These are phyloP conservation scores for Antechinus stuartii DNA, from an alignment of 2,113 vertebrate species.

Conservation along the genomic window DNA sequence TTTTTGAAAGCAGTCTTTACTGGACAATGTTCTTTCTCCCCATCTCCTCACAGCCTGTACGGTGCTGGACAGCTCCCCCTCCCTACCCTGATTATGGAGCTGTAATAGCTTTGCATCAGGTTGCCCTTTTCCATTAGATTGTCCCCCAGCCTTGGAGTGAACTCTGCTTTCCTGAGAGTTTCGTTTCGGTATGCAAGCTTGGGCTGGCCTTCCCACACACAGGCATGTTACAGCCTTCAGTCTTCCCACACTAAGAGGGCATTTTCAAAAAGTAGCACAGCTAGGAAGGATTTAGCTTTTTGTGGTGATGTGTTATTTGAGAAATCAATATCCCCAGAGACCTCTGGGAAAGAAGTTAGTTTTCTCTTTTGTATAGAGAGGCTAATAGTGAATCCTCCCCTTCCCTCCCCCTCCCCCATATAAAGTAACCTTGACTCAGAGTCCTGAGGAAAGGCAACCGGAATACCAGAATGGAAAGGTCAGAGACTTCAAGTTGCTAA, in stretches of 20 bases:
- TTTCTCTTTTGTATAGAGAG: slow-evolving; percentile 27
- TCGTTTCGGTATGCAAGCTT: not conserved
- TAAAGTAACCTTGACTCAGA: not conserved
- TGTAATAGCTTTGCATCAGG: not conserved
- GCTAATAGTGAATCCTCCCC: not conserved
- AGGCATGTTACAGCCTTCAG: not conserved
- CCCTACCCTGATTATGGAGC: not conserved
- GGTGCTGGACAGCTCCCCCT: not conserved
- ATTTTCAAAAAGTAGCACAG: not conserved
- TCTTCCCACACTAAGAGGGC: not conserved
- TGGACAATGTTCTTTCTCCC: not conserved
- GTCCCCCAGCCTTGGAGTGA: not conserved
- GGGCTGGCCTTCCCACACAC: too few species aligned
- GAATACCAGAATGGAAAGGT: not conserved
- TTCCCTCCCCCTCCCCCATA: not conserved
- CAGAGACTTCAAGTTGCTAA: not conserved
- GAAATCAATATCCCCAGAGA: not conserved
- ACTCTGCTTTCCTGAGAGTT: not conserved
- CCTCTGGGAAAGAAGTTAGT: not conserved
- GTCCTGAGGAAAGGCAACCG: not conserved
- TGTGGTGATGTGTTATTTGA: not conserved
- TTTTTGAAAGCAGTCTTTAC: slow-evolving; percentile 30
- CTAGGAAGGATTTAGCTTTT: not conserved
- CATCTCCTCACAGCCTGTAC: not conserved
- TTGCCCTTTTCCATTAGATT: not conserved